These are phyloP conservation scores for Cryptophagus acutangulus DNA, from an alignment of 2,888 invertebrate genomes.

Conservation along the genomic window DNA sequence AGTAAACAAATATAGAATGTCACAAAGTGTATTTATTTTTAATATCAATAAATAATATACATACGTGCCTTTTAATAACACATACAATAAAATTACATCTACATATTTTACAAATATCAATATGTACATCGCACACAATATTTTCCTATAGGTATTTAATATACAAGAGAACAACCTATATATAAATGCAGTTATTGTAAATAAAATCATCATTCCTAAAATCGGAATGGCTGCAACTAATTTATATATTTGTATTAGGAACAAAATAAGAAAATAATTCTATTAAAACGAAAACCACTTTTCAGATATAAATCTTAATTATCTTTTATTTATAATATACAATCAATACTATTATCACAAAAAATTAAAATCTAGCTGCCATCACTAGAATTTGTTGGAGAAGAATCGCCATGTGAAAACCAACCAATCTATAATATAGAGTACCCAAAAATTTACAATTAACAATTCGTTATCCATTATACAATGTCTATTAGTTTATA, in stretches of 20 bases:
- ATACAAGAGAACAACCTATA: conserved; percentile 17
- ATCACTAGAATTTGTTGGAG: conserved; percentile 15
- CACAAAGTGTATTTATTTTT: conserved; percentile 32
- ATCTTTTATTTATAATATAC: conserved; percentile 13
- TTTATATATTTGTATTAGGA: conserved; percentile 22
- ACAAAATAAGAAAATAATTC: conserved; percentile 14
- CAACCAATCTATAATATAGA: neutral
- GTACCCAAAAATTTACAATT: neutral
- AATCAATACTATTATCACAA: conserved; percentile 29
- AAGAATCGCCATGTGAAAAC: conserved; percentile 20
- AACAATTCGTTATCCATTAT: conserved; percentile 1
- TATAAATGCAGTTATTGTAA: conserved; percentile 32
- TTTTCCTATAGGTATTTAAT: no score
- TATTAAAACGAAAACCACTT: conserved; percentile 14
- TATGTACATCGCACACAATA: conserved; percentile 39
- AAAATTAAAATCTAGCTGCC: conserved; percentile 31
- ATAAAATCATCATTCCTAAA: conserved; percentile 17
- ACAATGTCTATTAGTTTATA: no score
- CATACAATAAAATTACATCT: conserved; percentile 25
- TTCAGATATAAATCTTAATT: conserved; percentile 22
- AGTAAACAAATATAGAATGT: neutral
- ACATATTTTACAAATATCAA: conserved; percentile 40
- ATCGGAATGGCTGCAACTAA: conserved; percentile 15
- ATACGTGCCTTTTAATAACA: conserved; percentile 37
- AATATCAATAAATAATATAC: conserved; percentile 43